Evolutionary conservation across 2,113 vertebrate genomes (phyloP).

Genomic region (Panurus biarmicus): DNA sequence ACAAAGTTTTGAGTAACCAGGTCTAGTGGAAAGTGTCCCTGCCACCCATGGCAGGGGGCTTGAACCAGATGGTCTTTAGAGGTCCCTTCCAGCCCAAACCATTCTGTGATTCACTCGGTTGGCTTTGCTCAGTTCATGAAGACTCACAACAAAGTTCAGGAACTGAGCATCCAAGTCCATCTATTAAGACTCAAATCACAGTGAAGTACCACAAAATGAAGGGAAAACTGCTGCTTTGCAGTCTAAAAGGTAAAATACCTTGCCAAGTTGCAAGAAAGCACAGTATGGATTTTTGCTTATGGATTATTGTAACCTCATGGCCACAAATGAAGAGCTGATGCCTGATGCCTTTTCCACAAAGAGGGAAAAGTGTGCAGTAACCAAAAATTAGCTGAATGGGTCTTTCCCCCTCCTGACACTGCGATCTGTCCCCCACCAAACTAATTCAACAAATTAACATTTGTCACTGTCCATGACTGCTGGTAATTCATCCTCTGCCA

Average conservation of each 20-base stretch:
- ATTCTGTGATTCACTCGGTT: not conserved
- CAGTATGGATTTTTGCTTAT: not conserved
- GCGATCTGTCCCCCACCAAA: not conserved
- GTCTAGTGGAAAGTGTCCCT: not conserved
- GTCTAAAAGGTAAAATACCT: not conserved
- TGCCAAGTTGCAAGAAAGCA: not conserved
- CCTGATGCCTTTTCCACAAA: not conserved
- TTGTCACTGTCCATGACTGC: not conserved
- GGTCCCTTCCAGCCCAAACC: not conserved
- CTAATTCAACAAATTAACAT: not conserved
- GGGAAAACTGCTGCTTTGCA: not conserved
- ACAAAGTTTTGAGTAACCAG: not conserved
- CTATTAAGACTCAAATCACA: not conserved
- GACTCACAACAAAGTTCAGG: not conserved
- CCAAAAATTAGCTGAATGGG: not conserved
- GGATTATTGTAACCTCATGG: not conserved
- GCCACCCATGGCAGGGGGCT: rapidly evolving
- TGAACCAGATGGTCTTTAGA: not conserved
- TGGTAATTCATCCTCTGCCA: not conserved
- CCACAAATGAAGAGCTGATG: not conserved
- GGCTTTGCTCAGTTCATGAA: not conserved
- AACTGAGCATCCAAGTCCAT: not conserved
- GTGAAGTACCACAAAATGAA: not conserved
- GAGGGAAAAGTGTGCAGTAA: not conserved
- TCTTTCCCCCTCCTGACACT: not conserved